Evolutionary conservation across 2,797 vertebrate species (phyloP).

Genomic region (Leontocebus nigricollis): DNA sequence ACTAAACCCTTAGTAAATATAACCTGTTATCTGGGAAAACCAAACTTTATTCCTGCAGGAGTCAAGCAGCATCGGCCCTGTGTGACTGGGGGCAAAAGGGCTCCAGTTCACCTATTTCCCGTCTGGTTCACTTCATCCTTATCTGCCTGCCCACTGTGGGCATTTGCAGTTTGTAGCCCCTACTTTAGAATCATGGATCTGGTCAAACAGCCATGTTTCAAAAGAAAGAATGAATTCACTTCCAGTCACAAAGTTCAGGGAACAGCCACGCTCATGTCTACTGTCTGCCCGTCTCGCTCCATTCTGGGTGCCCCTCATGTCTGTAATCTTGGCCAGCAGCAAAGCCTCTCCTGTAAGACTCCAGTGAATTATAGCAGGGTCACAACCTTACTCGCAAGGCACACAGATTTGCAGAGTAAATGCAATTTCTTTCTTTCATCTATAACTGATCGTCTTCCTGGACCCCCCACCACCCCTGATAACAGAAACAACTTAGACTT

Average conservation of each 20-base stretch:
- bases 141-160: not conserved
- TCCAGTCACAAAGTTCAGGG: not conserved
- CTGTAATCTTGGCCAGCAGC: not conserved
- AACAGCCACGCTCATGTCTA: accelerated
- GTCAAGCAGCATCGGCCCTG: accelerated
- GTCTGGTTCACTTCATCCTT: accelerated
- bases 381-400: not conserved
- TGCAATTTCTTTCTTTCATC: not conserved
- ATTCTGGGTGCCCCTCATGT: accelerated
- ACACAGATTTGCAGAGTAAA: not conserved
- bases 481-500: not conserved
- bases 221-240: not conserved
- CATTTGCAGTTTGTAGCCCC: not conserved
- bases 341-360: not conserved
- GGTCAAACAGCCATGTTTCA: not conserved
- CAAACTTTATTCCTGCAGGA: not conserved
- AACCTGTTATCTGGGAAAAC: not conserved
- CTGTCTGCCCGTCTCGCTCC: accelerated
- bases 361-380: not conserved
- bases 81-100: accelerated
- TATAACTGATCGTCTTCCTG: not conserved
- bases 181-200: not conserved
- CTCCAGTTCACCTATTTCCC: no score
- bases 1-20: not conserved
- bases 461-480: not conserved